Evolutionary conservation across 2,113 vertebrate species (phyloP).

Genomic region (Brachyistius frenatus): DNA sequence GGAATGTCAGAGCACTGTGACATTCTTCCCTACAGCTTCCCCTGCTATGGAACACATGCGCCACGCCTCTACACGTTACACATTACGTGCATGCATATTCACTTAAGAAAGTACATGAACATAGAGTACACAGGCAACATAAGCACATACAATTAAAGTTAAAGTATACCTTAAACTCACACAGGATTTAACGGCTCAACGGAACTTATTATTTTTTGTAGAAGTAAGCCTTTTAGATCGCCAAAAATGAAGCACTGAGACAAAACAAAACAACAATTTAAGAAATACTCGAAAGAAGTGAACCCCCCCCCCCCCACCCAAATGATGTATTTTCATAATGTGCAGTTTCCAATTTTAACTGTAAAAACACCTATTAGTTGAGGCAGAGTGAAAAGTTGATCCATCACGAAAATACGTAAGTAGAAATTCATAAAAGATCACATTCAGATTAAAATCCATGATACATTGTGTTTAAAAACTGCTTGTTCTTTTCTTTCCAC

Average conservation of each 20-base stretch:
- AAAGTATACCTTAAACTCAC: background rate
- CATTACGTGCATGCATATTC: too few relatives aligned
- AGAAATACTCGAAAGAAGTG: too few relatives aligned
- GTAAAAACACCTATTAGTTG: too few relatives aligned
- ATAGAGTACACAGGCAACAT: background rate
- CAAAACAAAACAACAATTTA: background rate
- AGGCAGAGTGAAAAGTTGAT: too few relatives aligned
- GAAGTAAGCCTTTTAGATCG: too few relatives aligned
- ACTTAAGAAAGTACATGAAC: background rate
- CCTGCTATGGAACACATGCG: slow-evolving; percentile 51
- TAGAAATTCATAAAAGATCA: background rate
- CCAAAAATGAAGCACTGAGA: background rate
- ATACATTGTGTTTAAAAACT: background rate
- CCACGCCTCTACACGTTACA: slow-evolving; percentile 6
- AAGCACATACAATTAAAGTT: background rate
- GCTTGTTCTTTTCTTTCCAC: too few relatives aligned
- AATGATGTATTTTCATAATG: too few relatives aligned
- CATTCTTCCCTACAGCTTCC: slow-evolving; percentile 71
- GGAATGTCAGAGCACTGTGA: slow-evolving; percentile 79
- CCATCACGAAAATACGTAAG: background rate
- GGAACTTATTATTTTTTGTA: background rate
- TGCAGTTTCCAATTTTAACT: background rate
- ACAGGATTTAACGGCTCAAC: background rate
- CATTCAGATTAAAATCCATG: background rate
- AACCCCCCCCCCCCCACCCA: too few relatives aligned